Percentiles rank a stretch among this genome's conserved stretches.
phyloP scores from a whole-genome alignment of 2,113 vertebrate genomes.

The Propithecus coquereli region DNA sequence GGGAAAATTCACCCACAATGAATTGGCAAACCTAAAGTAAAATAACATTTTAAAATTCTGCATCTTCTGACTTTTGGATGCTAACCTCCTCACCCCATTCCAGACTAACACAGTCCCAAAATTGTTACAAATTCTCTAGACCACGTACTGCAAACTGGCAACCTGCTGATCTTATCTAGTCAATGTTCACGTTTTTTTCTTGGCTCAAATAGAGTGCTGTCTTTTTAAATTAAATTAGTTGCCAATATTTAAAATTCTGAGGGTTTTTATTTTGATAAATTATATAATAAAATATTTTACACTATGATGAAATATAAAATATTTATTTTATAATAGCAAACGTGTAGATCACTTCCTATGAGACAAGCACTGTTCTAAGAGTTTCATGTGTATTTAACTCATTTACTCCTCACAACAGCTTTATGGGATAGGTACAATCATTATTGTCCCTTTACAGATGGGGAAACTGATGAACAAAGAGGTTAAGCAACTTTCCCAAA shows the following conservation, averaged over 20 bases:
- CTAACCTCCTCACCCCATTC: neutral
- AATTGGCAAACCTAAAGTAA: neutral
- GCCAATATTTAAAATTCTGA: neutral
- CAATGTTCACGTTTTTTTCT: neutral
- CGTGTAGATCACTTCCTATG: neutral
- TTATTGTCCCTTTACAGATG: neutral
- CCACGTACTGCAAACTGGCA: neutral
- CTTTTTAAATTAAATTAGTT: neutral
- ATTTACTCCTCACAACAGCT: neutral
- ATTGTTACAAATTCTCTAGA: neutral
- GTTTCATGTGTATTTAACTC: neutral
- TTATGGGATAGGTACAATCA: neutral
- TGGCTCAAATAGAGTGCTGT: neutral
- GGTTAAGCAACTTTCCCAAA: neutral
- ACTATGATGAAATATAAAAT: neutral
- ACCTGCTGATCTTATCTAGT: neutral
- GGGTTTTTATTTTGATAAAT: conserved; percentile 1
- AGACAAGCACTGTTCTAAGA: neutral
- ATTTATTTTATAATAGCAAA: neutral
- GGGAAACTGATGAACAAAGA: neutral
- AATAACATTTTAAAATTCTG: neutral
- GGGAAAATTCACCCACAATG: neutral
- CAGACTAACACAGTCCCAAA: neutral
- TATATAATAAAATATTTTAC: neutral
- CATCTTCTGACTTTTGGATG: neutral